A percentile compares a stretch with the other conserved stretches of the same genome.
These are phyloP conservation scores for Mastomys coucha DNA, from an alignment of 2,113 vertebrate species.

Conservation along the genomic window DNA sequence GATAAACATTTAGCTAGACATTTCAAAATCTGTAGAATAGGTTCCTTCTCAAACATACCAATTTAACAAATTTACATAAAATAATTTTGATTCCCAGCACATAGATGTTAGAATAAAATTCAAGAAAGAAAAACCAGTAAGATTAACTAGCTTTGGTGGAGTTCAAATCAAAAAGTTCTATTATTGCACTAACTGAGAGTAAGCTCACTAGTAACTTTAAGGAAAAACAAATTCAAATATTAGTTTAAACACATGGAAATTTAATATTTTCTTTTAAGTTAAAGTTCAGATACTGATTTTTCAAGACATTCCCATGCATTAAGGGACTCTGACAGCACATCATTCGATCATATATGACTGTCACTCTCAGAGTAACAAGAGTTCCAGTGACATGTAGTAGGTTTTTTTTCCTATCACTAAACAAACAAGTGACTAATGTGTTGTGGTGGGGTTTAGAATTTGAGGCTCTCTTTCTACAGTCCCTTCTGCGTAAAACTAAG, in stretches of 20 bases:
- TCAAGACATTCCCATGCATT: neutral
- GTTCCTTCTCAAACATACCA: neutral
- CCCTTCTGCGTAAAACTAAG: constrained; percentile 31
- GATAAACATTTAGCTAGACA: neutral
- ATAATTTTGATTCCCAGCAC: neutral
- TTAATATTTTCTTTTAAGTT: neutral
- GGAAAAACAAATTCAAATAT: neutral
- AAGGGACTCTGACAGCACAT: neutral
- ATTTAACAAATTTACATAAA: constrained; percentile 13
- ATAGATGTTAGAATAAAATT: neutral
- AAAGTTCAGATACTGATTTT: neutral
- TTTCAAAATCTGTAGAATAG: neutral
- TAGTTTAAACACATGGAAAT: neutral
- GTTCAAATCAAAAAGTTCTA: neutral
- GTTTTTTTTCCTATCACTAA: neutral
- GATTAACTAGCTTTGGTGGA: neutral
- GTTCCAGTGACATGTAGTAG: neutral
- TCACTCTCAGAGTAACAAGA: neutral
- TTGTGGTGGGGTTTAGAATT: neutral
- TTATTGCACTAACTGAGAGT: neutral
- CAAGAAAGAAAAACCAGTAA: neutral
- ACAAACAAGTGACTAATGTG: neutral
- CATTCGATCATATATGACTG: neutral
- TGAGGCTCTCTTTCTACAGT: neutral
- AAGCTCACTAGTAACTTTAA: neutral